Percentiles rank a stretch among this genome's conserved stretches.
phyloP scores from a whole-genome alignment of 1,140 invertebrate species.

The Cylas formicarius region DNA sequence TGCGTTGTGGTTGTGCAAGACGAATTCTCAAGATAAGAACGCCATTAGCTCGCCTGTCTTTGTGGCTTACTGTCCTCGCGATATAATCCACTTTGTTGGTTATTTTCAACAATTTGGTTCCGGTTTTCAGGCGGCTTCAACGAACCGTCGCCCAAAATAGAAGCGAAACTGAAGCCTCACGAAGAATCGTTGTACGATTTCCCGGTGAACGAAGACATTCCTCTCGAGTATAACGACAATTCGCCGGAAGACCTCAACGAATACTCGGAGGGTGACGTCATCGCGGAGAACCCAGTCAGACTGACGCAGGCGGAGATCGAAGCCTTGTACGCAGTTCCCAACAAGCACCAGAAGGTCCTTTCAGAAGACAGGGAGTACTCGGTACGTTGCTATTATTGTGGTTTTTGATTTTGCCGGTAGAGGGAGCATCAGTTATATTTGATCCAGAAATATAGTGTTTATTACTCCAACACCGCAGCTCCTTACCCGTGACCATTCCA shows the following conservation, averaged over 20 bases:
- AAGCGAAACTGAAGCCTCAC: slow-evolving; percentile 50
- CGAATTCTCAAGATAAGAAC: no score
- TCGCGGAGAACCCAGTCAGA: slow-evolving; percentile 15
- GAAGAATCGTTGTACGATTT: slow-evolving; percentile 35
- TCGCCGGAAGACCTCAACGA: slow-evolving; percentile 26
- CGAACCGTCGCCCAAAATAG: slow-evolving; percentile 56
- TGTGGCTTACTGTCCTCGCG: no score
- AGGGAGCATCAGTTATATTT: not conserved
- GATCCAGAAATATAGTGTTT: not conserved
- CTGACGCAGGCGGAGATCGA: slow-evolving; percentile 31
- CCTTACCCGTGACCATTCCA: no score
- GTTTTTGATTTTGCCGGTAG: no score
- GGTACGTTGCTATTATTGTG: no score
- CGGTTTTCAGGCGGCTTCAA: slow-evolving; percentile 50
- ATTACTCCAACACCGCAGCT: slow-evolving; percentile 6
- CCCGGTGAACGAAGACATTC: slow-evolving; percentile 30
- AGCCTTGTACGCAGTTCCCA: slow-evolving; percentile 34
- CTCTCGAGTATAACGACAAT: slow-evolving; percentile 22
- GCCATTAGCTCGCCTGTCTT: no score
- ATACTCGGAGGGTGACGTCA: slow-evolving; percentile 15
- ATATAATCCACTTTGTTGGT: no score
- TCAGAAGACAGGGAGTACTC: slow-evolving; percentile 9
- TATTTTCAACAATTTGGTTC: no score
- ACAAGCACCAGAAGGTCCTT: slow-evolving; percentile 21
- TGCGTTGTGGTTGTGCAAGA: no score